Conservation (phyloP, 2,888 invertebrate genomes). For the Opisthograptis luteolata region DNA sequence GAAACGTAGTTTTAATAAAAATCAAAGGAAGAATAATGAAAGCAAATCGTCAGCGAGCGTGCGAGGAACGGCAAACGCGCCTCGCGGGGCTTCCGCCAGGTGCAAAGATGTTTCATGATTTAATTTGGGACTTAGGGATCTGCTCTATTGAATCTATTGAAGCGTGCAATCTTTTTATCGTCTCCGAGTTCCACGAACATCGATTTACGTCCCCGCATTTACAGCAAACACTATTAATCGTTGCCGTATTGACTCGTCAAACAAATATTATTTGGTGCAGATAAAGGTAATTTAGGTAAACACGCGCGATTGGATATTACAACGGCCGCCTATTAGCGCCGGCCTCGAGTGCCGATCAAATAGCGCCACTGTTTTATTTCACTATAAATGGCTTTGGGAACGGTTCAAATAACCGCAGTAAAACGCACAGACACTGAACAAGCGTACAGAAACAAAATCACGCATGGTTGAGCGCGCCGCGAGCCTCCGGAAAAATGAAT, state of each 20-base stretch:
- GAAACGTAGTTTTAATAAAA: slow-evolving; percentile 46
- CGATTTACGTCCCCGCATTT: slow-evolving; percentile 47
- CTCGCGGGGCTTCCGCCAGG: slow-evolving; percentile 70
- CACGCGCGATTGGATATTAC: slow-evolving; percentile 34
- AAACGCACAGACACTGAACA: slow-evolving; percentile 72
- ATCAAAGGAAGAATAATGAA: slow-evolving; percentile 66
- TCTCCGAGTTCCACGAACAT: slow-evolving; percentile 55
- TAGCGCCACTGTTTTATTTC: slow-evolving; percentile 66
- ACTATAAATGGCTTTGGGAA: slow-evolving; percentile 67
- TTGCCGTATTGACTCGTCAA: slow-evolving; percentile 36
- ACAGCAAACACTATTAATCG: slow-evolving; percentile 40
- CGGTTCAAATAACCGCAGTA: slow-evolving; percentile 69
- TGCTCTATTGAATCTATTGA: slow-evolving; percentile 81
- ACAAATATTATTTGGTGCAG: slow-evolving; percentile 26
- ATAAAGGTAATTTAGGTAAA: slow-evolving; percentile 32
- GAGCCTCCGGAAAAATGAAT: slow-evolving; percentile 73
- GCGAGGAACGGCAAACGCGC: slow-evolving; percentile 54
- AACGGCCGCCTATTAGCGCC: slow-evolving; percentile 24
- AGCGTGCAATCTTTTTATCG: slow-evolving; percentile 76
- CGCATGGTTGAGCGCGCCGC: slow-evolving; percentile 72
- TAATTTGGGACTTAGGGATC: slow-evolving; percentile 83
- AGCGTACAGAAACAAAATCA: slow-evolving; percentile 79
- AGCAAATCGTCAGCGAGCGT: slow-evolving; percentile 65
- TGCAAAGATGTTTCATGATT: slow-evolving; percentile 82
- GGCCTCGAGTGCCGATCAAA: slow-evolving; percentile 49